Conservation (phyloP, 2,888 invertebrate species). For the Allacma fusca region DNA sequence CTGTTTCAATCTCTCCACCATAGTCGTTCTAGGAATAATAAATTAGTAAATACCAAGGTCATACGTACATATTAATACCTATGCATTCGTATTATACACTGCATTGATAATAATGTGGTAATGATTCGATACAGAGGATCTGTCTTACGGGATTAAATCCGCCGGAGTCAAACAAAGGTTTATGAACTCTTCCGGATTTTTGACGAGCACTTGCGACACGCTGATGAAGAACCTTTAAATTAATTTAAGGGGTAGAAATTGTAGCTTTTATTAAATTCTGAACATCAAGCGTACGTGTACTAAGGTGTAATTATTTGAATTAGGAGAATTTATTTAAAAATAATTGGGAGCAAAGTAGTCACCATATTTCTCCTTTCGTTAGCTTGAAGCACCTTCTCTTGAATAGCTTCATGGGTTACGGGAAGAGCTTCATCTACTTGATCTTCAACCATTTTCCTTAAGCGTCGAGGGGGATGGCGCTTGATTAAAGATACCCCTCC, state of each 20-base stretch:
- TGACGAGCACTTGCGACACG: constrained; percentile 60
- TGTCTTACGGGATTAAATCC: constrained; percentile 40
- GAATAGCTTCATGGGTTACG: constrained; percentile 57
- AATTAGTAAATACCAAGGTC: too few species aligned
- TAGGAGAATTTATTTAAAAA: too few species aligned
- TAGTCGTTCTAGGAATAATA: constrained; percentile 41
- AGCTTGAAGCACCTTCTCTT: constrained; percentile 60
- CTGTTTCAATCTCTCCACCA: constrained; percentile 48
- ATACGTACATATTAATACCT: too few species aligned
- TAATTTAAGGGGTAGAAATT: neutral
- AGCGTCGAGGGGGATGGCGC: constrained; percentile 58
- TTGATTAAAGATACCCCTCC: constrained; percentile 51
- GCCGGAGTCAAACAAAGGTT: constrained; percentile 51
- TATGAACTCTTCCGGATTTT: constrained; percentile 56
- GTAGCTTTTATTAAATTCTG: too few species aligned
- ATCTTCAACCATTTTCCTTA: constrained; percentile 56
- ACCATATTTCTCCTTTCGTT: constrained; percentile 60
- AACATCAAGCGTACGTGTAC: too few species aligned
- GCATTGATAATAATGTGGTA: too few species aligned
- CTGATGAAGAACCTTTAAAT: constrained; percentile 56
- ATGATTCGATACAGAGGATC: too few species aligned
- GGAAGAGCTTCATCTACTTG: constrained; percentile 48
- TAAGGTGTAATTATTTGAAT: too few species aligned
- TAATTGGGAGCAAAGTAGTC: too few species aligned
- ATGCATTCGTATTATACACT: too few species aligned